Evolutionary conservation across 2,113 vertebrate genomes (phyloP).

Genomic region (Pampusana beccarii): DNA sequence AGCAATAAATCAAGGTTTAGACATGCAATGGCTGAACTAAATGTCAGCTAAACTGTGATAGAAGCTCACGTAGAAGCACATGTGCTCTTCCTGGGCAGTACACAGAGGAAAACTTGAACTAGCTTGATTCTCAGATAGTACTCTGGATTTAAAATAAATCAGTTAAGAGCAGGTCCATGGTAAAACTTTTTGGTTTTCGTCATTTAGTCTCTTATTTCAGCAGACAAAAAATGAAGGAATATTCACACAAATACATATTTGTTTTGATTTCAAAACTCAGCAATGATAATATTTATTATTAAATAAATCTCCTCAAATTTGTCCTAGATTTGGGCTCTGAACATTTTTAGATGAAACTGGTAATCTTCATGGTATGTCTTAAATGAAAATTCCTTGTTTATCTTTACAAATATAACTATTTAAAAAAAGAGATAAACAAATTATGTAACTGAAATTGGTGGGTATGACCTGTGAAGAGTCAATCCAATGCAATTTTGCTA

Average conservation of each 20-base stretch:
- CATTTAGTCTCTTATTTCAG: not conserved
- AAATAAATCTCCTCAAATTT: not conserved
- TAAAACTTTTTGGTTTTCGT: not conserved
- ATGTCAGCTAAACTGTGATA: not conserved
- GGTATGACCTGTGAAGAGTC: not conserved
- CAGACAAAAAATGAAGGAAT: not conserved
- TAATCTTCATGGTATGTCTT: not conserved
- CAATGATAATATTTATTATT: not conserved
- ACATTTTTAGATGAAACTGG: not conserved
- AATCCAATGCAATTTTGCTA: not conserved
- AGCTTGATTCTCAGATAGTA: not conserved
- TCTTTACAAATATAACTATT: not conserved
- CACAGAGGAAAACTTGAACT: not conserved
- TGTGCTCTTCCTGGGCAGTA: not conserved
- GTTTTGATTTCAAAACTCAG: not conserved
- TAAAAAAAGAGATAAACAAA: not conserved
- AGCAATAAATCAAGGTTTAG: not conserved
- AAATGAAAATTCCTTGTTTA: not conserved
- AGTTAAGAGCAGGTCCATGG: not conserved
- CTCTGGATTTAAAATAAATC: not conserved
- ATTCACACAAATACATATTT: not conserved
- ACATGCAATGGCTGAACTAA: not conserved
- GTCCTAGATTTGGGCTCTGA: not conserved
- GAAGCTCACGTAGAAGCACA: not conserved
- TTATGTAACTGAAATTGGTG: not conserved